Conservation (phyloP, 2,888 invertebrate genomes). For the Adineta ricciae region DNA sequence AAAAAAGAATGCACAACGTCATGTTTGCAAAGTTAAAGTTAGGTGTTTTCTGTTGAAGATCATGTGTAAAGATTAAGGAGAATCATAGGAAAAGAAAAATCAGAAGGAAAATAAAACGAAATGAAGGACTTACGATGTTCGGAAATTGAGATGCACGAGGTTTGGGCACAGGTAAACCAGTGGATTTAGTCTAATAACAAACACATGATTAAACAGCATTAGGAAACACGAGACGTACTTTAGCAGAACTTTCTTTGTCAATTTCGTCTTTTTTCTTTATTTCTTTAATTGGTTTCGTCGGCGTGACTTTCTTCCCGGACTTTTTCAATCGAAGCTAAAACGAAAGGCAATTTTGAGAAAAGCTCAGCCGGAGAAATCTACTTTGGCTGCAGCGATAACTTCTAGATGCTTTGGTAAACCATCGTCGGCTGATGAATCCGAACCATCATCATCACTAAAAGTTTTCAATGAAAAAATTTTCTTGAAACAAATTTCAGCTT, state of each 20-base stretch:
- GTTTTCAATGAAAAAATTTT: no score
- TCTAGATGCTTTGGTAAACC: slow-evolving; percentile 32
- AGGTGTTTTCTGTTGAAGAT: background rate
- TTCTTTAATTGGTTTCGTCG: background rate
- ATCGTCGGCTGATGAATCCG: slow-evolving; percentile 33
- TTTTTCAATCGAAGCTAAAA: background rate
- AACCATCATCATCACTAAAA: slow-evolving; percentile 33
- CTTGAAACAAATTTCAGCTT: no score
- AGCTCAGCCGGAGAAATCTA: background rate
- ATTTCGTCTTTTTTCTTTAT: background rate
- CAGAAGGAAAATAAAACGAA: background rate
- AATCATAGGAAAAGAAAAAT: no score
- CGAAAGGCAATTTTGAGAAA: background rate
- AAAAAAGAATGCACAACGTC: background rate
- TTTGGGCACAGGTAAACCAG: background rate
- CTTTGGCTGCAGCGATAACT: slow-evolving; percentile 22
- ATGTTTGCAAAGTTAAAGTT: background rate
- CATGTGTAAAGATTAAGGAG: background rate
- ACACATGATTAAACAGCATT: background rate
- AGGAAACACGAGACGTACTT: background rate
- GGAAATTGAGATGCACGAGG: background rate
- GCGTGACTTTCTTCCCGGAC: background rate
- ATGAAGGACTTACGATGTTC: background rate
- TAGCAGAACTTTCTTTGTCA: background rate
- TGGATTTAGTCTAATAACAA: background rate